Conservation (phyloP, 92 coral and sea anemone species). For the Umimayanthus kanabou region DNA sequence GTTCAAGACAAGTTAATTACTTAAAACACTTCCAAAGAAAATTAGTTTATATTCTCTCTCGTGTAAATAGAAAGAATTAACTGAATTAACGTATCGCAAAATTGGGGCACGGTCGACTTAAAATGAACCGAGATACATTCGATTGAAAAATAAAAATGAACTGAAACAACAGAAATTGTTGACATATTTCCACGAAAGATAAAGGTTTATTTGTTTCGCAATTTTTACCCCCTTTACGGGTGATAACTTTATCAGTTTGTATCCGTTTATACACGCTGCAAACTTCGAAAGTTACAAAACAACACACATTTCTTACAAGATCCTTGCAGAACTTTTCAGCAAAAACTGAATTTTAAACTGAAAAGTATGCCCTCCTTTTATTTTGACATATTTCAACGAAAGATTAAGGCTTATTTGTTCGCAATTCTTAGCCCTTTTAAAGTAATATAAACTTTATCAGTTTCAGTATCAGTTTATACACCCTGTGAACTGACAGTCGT, state of each 20-base stretch:
- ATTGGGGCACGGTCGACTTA: neutral
- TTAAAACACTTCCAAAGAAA: conserved; percentile 10
- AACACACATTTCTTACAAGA: neutral
- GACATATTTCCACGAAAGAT: neutral
- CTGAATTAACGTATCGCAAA: neutral
- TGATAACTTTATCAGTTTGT: neutral
- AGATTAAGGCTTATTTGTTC: neutral
- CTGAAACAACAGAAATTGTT: neutral
- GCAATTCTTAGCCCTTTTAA: neutral
- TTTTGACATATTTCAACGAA: neutral
- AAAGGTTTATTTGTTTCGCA: neutral
- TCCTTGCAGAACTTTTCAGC: neutral
- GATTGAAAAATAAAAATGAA: neutral
- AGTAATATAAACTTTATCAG: neutral
- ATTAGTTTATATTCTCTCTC: neutral
- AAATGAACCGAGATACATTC: conserved; percentile 7
- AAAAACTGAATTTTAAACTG: neutral
- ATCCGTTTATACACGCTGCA: neutral
- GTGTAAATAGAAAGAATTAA: neutral
- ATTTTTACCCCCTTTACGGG: neutral
- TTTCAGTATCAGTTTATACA: neutral
- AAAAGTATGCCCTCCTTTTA: neutral
- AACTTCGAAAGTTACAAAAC: neutral
- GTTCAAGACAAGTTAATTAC: neutral
- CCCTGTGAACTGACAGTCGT: neutral